A percentile compares a stretch with the other conserved stretches of the same genome.
Conservation (phyloP, 2,113 vertebrate species). For the Nothocercus julius region DNA sequence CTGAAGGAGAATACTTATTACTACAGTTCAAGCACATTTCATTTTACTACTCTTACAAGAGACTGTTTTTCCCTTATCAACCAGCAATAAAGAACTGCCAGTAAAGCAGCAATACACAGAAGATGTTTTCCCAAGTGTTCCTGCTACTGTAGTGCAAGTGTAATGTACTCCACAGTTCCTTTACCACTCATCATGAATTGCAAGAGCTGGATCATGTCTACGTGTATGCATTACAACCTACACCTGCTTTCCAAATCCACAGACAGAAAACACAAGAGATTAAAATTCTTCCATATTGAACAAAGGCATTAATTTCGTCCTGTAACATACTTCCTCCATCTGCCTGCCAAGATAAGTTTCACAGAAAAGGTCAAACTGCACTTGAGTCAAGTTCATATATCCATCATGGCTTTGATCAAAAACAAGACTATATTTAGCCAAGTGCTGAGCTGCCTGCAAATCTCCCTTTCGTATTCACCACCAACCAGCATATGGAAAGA, state of each 20-base stretch:
- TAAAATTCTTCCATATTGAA: conserved; percentile 46
- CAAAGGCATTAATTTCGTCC: conserved; percentile 47
- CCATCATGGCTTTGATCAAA: background rate
- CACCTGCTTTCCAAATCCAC: conserved; percentile 29
- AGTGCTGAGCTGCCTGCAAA: conserved; percentile 10
- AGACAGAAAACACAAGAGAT: conserved; percentile 43
- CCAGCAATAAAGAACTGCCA: background rate
- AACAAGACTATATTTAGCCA: conserved; percentile 3
- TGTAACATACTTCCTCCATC: conserved; percentile 29
- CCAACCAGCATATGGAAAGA: background rate
- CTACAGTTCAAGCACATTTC: background rate
- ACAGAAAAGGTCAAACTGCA: conserved; percentile 57
- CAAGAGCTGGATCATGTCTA: background rate
- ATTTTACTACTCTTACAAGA: background rate
- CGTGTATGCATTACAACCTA: background rate
- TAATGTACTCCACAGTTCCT: background rate
- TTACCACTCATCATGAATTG: background rate
- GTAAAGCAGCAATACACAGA: background rate
- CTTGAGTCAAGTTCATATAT: conserved; percentile 34
- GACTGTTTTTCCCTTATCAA: background rate
- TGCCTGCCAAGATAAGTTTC: conserved; percentile 48
- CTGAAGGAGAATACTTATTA: background rate
- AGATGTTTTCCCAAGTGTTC: background rate
- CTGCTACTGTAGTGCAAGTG: background rate
- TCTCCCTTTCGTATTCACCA: conserved; percentile 14